Conservation (phyloP, 2,113 vertebrate species). For the Crypturellus undulatus region DNA sequence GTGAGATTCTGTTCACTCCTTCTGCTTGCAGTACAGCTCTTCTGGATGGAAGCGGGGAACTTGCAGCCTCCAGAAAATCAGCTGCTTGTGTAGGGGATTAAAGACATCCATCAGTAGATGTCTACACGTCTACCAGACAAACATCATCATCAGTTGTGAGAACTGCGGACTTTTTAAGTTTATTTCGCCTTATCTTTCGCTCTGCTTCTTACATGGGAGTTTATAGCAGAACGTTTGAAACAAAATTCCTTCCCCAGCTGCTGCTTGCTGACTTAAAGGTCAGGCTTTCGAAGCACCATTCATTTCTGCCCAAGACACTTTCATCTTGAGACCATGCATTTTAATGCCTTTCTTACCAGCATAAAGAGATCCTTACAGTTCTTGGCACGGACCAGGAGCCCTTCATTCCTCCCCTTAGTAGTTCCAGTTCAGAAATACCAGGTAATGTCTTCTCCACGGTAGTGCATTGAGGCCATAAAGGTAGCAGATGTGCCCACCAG, state of each 20-base stretch:
- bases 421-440: not conserved
- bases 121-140: not conserved
- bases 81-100: not conserved
- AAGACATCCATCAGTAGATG: not conserved
- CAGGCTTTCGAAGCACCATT: not conserved
- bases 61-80: not conserved
- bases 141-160: not conserved
- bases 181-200: not conserved
- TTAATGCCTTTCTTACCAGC: not conserved
- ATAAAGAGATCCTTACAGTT: not conserved
- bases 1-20: not conserved
- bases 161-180: not conserved
- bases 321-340: not conserved
- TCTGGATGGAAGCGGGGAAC: rapidly evolving
- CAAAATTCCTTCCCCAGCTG: rapidly evolving
- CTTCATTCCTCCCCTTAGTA: not conserved
- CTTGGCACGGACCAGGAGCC: not conserved
- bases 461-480: not conserved
- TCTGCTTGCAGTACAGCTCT: not conserved
- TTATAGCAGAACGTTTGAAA: not conserved
- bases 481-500: conserved; percentile 29
- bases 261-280: not conserved
- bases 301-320: not conserved
- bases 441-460: not conserved
- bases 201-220: not conserved